Base-by-base conservation (phyloP, 2,888 invertebrate species). In the Oasisia sp. region DNA sequence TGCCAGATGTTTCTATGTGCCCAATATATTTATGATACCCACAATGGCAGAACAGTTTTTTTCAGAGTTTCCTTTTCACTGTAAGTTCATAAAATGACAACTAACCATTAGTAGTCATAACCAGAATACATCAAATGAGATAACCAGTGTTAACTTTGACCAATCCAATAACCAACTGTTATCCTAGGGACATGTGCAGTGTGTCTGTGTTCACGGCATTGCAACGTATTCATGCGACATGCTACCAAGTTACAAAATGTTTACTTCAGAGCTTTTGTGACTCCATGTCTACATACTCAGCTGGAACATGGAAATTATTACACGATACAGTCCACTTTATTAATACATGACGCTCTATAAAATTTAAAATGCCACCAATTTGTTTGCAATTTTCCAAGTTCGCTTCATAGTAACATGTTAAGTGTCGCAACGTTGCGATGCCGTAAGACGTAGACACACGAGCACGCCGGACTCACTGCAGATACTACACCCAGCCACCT, bases 401-500 rank as follows among this genome's bases (percentile, higher is more conserved):
- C 74, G 1, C 27, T 50, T 12, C 50, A 9, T 50, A 50, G 50
- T 50, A 5, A n/a, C 74, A 74, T 74, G n/a, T 27, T 14, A 74
- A 74, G 14, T 19, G 19, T 74, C 27, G n/a, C 27, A 74, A 74
- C 27, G 14, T 74, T 74, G 74, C 27, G 27, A 27, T 74, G 74
- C 74, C 27, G 27, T 74, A 27, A 19, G n/a, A 27, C 74, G 7
- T 14, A 19, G 7, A 74, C 74, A 74, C 74, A 74, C 27, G 7
- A n/a, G 74, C 27, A 27, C 74, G 19, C 74, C 27, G 14, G 19
- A 74, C 74, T 74, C 74, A 74, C 74, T 74, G 74, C 74, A 7
- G 74, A 74, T 74, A 74, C 74, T 27, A 74, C 74, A 74, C 74
- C 58, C 74, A 74, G 74, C 74, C 74, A 74, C 74, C 74, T 74